Evolutionary conservation across 2,888 invertebrate genomes (phyloP), one percentile per base, ranked within the genome.

Genomic region (Mythimna vitellina): DNA sequence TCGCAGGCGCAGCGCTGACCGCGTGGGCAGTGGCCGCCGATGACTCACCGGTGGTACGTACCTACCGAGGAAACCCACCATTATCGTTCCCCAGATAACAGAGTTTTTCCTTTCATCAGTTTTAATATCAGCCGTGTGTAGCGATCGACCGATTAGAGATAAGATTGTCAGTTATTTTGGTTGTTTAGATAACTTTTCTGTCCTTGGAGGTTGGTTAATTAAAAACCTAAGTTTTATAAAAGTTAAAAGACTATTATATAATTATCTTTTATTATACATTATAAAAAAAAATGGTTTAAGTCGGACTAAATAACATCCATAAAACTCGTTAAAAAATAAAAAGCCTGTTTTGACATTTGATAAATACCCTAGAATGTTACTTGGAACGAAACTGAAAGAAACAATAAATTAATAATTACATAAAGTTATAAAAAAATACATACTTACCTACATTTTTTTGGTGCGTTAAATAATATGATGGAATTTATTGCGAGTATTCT

Each of bases 1-100:
- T 96, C 61, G 96, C 97, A 20, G 97, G 97, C 76, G 97, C 97
- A 61, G 96, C 96, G 54, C 83, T 97, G 22, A 96, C 97, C 0
- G 96, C 97, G 20, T 97, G 97, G 95, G 95, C 97, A 62, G 90
- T 97, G 57, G 91, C 97, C 49, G 97, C 96, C 5, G 97, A 97
- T 89, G 96, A 97, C 80, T 94, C 96, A 81, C 92, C 92, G 7
- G 92, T 82, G 58, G 95, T 95, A 87, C 82, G 94, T 93, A 87
- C 32, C 69, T 93, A 87, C 32, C 69, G 70, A 79, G 69, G 80
- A 78, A 79, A 73, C 73, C 77, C 71, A 61, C 6, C 38, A 73
- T 77, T 81, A 72, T 79, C 67, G 42, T 46, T 70, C 51, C 61
- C 54, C 49, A 9, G 82, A 80, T 82, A 82, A 69, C 68, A 42